These are phyloP conservation scores for Nestor notabilis DNA, from an alignment of 2,113 vertebrate genomes.

Conservation along the genomic window DNA sequence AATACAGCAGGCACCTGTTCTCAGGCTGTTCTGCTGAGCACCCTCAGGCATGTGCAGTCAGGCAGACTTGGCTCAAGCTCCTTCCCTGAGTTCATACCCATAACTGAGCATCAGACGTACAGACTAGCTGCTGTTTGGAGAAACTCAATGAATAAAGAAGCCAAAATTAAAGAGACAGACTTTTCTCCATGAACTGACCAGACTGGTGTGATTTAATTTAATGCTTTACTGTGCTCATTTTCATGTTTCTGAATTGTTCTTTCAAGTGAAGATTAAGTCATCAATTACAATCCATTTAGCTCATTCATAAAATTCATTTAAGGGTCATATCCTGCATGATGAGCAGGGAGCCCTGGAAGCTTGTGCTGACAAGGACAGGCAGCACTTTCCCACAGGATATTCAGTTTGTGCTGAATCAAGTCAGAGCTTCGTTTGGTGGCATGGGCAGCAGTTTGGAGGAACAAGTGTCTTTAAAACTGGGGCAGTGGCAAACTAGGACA, in stretches of 20 bases:
- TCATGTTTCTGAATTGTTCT: neutral
- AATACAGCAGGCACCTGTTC: slow-evolving; percentile 1
- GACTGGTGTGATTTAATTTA: neutral
- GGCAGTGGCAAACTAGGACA: slow-evolving; percentile 11
- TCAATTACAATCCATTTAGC: slow-evolving; percentile 47
- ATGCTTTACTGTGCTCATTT: slow-evolving; percentile 8
- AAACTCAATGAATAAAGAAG: neutral
- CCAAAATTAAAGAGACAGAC: neutral
- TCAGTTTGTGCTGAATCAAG: neutral
- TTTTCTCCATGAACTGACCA: neutral
- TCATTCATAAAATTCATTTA: slow-evolving; percentile 55
- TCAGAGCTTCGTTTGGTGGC: neutral
- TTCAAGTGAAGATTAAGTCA: slow-evolving; percentile 22
- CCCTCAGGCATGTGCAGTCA: neutral
- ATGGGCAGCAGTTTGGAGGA: neutral
- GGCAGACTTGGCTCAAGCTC: neutral
- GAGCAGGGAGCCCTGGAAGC: neutral
- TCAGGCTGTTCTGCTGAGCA: neutral
- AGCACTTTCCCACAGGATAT: neutral
- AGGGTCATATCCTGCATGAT: neutral
- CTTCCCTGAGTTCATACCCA: neutral
- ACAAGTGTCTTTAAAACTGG: neutral
- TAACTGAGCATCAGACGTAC: neutral
- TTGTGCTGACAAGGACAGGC: neutral
- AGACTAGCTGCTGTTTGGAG: neutral